Evolutionary conservation across 2,888 invertebrate genomes (phyloP), one percentile per base, ranked within the genome.

Genomic region (Folsomia candida): DNA sequence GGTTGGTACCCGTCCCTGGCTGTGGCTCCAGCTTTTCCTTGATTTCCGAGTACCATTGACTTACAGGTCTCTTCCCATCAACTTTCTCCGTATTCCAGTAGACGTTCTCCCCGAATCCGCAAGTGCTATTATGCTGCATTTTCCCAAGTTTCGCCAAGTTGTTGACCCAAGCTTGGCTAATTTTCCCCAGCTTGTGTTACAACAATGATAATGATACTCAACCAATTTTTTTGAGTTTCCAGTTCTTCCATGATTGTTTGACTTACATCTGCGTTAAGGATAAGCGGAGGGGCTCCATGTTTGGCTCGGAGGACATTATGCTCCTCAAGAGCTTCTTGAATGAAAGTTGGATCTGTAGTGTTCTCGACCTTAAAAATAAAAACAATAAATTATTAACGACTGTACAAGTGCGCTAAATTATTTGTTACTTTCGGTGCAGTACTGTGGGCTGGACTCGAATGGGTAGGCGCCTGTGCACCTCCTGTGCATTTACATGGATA

Each of bases 11-110:
- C 51, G 78, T 78, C 63, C 79, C 79, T 60, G 74, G 74, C 67
- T 79, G 78, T 25, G 70, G 72, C 61, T 77, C 73, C 14, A 72
- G n/a, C 25, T 78, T 78, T 67, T 87, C 85, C 71, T 87, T 85
- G 29, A 91, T 89, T 83, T 92, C 92, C 65, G 87, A 86, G 78
- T 89, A 92, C 94, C 94, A 94, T 2, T 64, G 68, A 28, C 77
- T 75, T 9, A 75, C 71, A 20, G 76, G 69, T 27, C 67, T 11
- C 24, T 47, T 70, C 57, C 73, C 73, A 37, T 70, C 67, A 27
- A 73, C 67, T 0, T 11, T 9, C 1, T 68, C 62, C 2, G 74
- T 75, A 22, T 70, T 74, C 74, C 76, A 79, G 58, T 75, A 79
- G n/a, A 77, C 65, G 67, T 79, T 79, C 63, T 79, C 79, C 1